Evolutionary conservation across 2,113 vertebrate species (phyloP), one percentile per base, ranked within the genome.

Genomic region (Phodopus roborovskii): DNA sequence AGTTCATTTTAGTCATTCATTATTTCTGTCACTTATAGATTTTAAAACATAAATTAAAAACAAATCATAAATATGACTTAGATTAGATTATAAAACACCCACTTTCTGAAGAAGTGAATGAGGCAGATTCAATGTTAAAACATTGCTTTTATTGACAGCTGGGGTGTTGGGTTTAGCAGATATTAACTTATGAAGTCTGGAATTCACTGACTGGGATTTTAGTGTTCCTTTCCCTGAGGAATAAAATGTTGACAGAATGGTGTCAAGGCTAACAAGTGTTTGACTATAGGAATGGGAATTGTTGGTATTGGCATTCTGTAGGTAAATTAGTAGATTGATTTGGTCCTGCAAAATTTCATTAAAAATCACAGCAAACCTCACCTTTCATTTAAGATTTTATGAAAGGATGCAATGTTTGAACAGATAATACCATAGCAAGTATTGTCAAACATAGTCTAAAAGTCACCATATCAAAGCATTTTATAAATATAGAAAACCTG

Each of bases 11-110:
- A 98, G 95, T 96, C 82, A 62, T 87, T 97, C 10, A 33, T 98
- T 98, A 98, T 96, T 97, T 98, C 94, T 98, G 97, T 98, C 98
- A 98, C 97, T 98, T 98, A 97, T 97, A 98, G 97, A 97, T 98
- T 98, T 96, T 98, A 98, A 98, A 96, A 98, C 95, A 85, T 90
- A 96, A 85, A 94, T 96, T 97, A 94, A 95, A 96, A 96, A 88
- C 97, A 96, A 97, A 97, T 97, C 97, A 96, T 92, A 97, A 97
- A 97, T 98, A 96, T n/a, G 62, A 79, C 78, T 96, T 97, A 94
- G 97, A 97, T 96, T 97, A 53, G 0, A 58, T 97, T 19, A 11
- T 78, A 95, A 95, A 95, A 81, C 91, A 95, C 86, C 81, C 64
- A 45, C 73, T 98, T 94, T 93, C 93, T 2, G 4, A 86, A 26